These are phyloP conservation scores for Pemphredon lugubris DNA, from an alignment of 2,888 invertebrate genomes.

Conservation along the genomic window DNA sequence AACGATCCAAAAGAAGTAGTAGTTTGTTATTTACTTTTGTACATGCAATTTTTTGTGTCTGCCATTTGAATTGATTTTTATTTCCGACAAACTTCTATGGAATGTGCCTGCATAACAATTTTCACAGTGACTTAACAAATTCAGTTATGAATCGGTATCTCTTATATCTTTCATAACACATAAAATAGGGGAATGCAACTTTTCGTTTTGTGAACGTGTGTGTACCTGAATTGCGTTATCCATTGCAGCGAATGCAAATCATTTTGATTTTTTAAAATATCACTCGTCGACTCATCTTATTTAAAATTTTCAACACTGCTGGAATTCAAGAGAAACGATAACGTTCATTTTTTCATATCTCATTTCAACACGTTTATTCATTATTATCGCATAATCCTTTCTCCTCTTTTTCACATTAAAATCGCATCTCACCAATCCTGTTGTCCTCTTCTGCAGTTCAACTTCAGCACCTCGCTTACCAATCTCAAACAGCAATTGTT, in stretches of 20 bases:
- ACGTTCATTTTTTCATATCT: slow-evolving; percentile 14
- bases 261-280: too few relatives aligned
- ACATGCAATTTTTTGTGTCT: slow-evolving; percentile 30
- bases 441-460: slow-evolving; percentile 53
- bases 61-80: slow-evolving; percentile 8
- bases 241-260: slow-evolving; percentile 12
- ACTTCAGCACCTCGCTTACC: slow-evolving; percentile 46
- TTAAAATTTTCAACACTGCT: slow-evolving; percentile 6
- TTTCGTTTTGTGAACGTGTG: slow-evolving; percentile 15
- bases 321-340: not conserved
- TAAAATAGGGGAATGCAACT: slow-evolving; percentile 10
- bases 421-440: slow-evolving; percentile 50
- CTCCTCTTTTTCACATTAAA: slow-evolving; percentile 44
- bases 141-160: slow-evolving; percentile 24
- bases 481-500: slow-evolving; percentile 59
- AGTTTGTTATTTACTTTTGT: slow-evolving; percentile 40
- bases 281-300: too few relatives aligned
- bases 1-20: slow-evolving; percentile 32
- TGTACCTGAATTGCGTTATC: slow-evolving; percentile 28
- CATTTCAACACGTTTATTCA: too few relatives aligned
- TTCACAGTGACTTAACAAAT: slow-evolving; percentile 16
- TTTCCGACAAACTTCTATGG: slow-evolving; percentile 14
- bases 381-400: slow-evolving; percentile 39
- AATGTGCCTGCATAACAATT: slow-evolving; percentile 39
- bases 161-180: slow-evolving; percentile 4